Percentiles rank a stretch among this genome's conserved stretches.
Conservation (phyloP, 1,140 invertebrate genomes). For the Scaptomyza hsui region DNA sequence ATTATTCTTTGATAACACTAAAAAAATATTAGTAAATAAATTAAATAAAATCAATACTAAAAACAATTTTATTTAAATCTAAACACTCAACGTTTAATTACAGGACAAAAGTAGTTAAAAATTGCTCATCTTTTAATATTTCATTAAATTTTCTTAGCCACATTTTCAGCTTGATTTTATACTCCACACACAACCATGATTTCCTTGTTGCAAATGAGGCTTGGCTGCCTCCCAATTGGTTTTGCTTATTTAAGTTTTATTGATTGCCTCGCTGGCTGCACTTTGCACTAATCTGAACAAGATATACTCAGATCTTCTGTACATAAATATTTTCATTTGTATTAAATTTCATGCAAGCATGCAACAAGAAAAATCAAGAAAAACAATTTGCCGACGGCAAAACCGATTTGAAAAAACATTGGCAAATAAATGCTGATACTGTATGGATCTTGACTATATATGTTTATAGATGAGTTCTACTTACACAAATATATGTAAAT, state of each 20-base stretch:
- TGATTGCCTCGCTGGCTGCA: conserved; percentile 45
- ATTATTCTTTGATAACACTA: no score
- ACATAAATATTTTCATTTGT: conserved; percentile 54
- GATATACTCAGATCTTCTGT: conserved; percentile 23
- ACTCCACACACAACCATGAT: neutral
- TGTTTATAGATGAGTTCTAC: neutral
- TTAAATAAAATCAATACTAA: no score
- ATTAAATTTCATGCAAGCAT: conserved; percentile 60
- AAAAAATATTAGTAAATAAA: no score
- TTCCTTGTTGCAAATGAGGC: conserved; percentile 25
- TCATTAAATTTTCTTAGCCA: neutral
- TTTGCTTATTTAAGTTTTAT: conserved; percentile 59
- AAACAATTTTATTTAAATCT: no score
- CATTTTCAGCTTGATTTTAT: neutral
- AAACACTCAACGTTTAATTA: no score
- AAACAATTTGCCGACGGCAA: conserved; percentile 61
- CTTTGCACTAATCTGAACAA: conserved; percentile 54
- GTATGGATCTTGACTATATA: no score
- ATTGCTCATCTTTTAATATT: no score
- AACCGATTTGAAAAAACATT: conserved; percentile 29
- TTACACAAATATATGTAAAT: conserved; percentile 8
- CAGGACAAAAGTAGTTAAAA: no score
- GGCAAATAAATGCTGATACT: conserved; percentile 6
- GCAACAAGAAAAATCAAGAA: conserved; percentile 6
- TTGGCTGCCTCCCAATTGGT: conserved; percentile 36